These are phyloP conservation scores for Scaptodrosophila lebanonensis DNA, from an alignment of 1,140 invertebrate genomes.

Conservation along the genomic window DNA sequence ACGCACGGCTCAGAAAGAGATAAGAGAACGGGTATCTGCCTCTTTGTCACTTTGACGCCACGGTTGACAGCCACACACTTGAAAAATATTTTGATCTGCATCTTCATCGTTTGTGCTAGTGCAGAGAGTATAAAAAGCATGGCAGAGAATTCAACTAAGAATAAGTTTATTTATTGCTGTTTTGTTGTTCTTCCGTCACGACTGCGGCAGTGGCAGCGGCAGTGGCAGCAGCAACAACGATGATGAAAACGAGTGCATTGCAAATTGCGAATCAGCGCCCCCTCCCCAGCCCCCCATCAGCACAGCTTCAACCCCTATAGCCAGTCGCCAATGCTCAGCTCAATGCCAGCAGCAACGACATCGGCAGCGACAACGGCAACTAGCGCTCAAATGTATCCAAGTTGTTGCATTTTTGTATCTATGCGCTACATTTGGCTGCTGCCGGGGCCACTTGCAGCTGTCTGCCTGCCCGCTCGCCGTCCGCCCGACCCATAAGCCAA, in stretches of 20 bases:
- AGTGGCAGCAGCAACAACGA: constrained; percentile 32
- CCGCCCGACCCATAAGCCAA: too few species aligned
- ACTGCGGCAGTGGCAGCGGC: neutral
- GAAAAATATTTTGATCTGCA: constrained; percentile 34
- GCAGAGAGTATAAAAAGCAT: constrained; percentile 30
- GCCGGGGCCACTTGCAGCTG: constrained; percentile 35
- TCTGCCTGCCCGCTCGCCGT: neutral
- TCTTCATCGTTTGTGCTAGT: constrained; percentile 9
- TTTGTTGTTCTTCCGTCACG: constrained; percentile 52
- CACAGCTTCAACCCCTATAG: constrained; percentile 8
- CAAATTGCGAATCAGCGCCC: constrained; percentile 21
- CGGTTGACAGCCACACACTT: constrained; percentile 29
- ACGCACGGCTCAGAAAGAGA: neutral
- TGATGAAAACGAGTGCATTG: constrained; percentile 48
- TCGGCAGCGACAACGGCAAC: too few species aligned
- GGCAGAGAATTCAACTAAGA: constrained; percentile 45
- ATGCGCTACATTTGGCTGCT: constrained; percentile 55
- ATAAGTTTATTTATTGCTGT: constrained; percentile 56
- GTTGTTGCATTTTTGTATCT: constrained; percentile 60
- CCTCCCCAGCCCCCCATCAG: constrained; percentile 1
- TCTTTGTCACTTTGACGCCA: neutral
- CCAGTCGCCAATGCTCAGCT: constrained; percentile 36
- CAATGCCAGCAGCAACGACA: constrained; percentile 58
- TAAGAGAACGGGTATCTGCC: neutral
- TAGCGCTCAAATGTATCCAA: too few species aligned